Base-by-base conservation (phyloP, 2,797 vertebrate genomes). In the Monodelphis domestica region DNA sequence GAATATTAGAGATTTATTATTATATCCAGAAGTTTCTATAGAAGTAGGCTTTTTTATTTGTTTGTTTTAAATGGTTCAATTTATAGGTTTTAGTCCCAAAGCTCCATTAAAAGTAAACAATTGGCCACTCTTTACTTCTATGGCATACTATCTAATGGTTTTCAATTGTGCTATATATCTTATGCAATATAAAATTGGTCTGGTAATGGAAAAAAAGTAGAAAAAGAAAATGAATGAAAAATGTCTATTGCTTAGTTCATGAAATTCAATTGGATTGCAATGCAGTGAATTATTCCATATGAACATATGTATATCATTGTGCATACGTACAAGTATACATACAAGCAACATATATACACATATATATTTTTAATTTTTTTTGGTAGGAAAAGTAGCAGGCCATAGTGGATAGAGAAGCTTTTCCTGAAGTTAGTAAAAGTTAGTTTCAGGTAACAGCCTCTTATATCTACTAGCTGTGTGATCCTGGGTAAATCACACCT, bases 1-100 rank as follows among this genome's bases (percentile, higher is more conserved):
- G 53, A 45, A 33, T 90, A 89, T 87, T 95, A 94, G 29, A 94
- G 93, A 97, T 95, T 97, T 95, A 97, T 94, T 89, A 94, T 57
- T 78, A 92, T 53, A 91, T 92, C 94, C 89, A 78, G 45, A 89
- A 56, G 45, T 92, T 95, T 87, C 63, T 87, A 88, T 50, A 91
- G 59, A 96, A 96, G 50, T 45, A 9, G 38, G 38, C 5, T 2
- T 78, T 78, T 24, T 78, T n/a, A 63, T 63, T 63, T 78, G 12
- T 10, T 70, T 70, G n/a, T 78, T 78, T 45, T 78, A 78, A 78
- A 78, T 78, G 21, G 38, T 78, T 78, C 70, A 45, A 78, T 45
- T 78, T 45, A 78, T 78, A 78, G 21, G n/a, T 45, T 45, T 78
- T 78, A 24, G 7, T 78, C 21, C 9, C 6, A 78, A 78, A 78